Base-by-base conservation (phyloP, 2,113 vertebrate genomes). In the Synodontis membranacea region DNA sequence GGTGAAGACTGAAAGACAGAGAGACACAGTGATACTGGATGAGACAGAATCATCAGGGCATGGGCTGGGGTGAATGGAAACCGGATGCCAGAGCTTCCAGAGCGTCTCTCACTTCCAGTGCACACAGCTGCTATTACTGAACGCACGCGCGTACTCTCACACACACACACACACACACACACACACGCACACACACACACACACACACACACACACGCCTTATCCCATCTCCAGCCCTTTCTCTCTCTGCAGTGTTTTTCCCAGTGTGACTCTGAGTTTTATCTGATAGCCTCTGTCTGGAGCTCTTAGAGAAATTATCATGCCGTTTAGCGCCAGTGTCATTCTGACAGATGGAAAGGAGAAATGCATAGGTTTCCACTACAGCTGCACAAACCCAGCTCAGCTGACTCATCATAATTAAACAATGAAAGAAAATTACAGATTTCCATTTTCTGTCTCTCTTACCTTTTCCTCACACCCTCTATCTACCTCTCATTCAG, bases 121-220 rank as follows among this genome's bases (percentile, higher is more conserved):
- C 39, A 37, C 84, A 79, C 89, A 90, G 86, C 89, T 90, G 88
- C 82, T 86, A 28, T 76, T 44, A 50, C 56, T 80, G 74, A 83
- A 86, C 78, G 52, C 81, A 66, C 70, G 28, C 44, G 11, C 31
- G 14, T 46, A 68, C 62, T 56, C 25, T 52, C 75, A 74, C 62
- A 54, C 58, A 56, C 37, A 64, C 39, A 78, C 66, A 44, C 42
- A 62, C 64, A 86, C 85, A 86, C 72, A 87, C 62, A 84, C 86
- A 87, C 52, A 79, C 48, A 17, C 31, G n/a, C n/a, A n/a, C n/a
- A n/a, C n/a, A n/a, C n/a, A 37, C 15, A 82, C 86, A 87, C 74
- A 86, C 56, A 62, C 19, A 17, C 17, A 37, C 68, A 68, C 5
- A 70, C 34, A 76, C 75, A 74, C 66, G 48, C 78, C 78, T 90